Base-by-base conservation (phyloP, 2,113 vertebrate species). In the Caretta caretta region DNA sequence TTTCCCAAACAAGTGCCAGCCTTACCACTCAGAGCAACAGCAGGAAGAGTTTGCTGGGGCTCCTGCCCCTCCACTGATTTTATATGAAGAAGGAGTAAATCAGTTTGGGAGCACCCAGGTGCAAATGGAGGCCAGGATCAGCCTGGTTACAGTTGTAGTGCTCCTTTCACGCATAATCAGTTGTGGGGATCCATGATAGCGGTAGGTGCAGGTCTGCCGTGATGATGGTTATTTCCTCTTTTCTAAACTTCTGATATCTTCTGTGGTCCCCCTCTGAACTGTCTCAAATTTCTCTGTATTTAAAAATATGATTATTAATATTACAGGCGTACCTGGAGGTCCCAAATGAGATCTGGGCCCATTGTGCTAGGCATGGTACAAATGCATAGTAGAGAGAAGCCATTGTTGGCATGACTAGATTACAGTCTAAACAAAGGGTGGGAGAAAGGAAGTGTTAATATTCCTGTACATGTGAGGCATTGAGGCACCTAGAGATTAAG, bases 81-180 rank as follows among this genome's bases (percentile, higher is more conserved):
- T 31, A 31, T 17, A 19, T 38, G 35, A 62, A 31, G 11, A 14
- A 31, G 31, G 27, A 62, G 31, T 27, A 16, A 72, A 72, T 20
- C 35, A 4, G 24, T 90, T 31, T n/a, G 0, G 0, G 1, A 50
- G 69, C 29, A 82, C 1, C 35, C 24, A 50, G 0, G 0, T 5
- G 20, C 1, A 25, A 48, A 35, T 24, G 20, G 89, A 83, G 5
- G 13, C 38, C 8, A 22, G 6, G 2, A 38, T 57, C 72, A 59
- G 1, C 46, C 59, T 54, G 4, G 48, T 76, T 19, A 2, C 27
- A 46, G 5, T 84, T 8, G 46, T 1, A 0, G 3, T 29, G 6
- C 54, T 75, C 1, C 16, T 27, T 42, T 79, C 83, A 31, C 35
- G 2, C 13, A 57, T 57, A 27, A 57, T 57, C 57, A 62, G 54